Conservation (phyloP, 2,797 vertebrate species). For the Myotis myotis region DNA sequence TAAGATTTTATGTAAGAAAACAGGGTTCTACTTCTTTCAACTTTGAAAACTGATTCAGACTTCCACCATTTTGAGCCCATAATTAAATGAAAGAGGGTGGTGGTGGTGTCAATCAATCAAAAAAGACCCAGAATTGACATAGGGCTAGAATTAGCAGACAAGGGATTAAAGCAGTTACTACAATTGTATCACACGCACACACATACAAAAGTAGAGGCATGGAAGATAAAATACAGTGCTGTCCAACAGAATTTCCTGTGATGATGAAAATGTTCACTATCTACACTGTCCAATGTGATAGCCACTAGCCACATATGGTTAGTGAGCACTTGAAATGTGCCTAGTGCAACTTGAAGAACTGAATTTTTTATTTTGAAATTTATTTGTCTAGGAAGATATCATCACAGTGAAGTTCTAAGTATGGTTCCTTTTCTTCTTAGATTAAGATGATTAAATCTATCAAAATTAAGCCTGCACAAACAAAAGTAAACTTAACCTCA, state of each 20-base stretch:
- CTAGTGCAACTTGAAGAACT: neutral
- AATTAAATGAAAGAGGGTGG: neutral
- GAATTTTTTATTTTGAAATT: constrained; percentile 9
- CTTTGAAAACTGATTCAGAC: constrained; percentile 30
- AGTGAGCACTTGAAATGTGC: neutral
- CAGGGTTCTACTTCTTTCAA: neutral
- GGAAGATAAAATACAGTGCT: neutral
- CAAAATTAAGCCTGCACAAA: neutral
- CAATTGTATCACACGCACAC: neutral
- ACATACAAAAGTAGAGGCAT: neutral
- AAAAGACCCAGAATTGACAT: neutral
- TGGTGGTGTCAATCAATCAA: neutral
- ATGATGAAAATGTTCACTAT: neutral
- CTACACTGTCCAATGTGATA: neutral
- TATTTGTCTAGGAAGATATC: neutral
- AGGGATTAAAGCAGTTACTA: neutral
- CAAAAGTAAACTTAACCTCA: constrained; percentile 1
- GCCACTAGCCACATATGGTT: neutral
- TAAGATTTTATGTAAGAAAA: neutral
- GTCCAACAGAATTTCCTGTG: neutral
- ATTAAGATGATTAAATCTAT: constrained; percentile 1
- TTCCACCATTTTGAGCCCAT: neutral
- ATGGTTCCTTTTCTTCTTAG: neutral
- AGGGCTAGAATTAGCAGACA: neutral
- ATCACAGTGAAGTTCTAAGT: neutral